Base-by-base conservation (phyloP, 2,797 vertebrate species). In the Enteromius afrohamiltoni region DNA sequence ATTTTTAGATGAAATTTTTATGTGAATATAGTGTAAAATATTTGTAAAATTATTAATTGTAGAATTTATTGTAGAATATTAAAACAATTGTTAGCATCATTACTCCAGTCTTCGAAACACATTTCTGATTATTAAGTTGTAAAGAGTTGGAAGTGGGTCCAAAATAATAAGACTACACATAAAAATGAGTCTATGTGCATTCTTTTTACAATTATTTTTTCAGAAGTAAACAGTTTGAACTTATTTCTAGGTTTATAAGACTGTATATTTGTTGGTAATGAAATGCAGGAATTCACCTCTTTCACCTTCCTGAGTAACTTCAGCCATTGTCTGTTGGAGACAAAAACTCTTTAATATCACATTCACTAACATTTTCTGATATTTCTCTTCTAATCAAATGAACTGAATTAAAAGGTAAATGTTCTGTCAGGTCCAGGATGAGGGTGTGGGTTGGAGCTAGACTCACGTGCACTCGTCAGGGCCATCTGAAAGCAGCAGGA, bases 281-380 rank as follows among this genome's bases (percentile, higher is more conserved):
- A 40, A 17, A 68, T n/a, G 53, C 29, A 13, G 79, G 16, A 58
- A 79, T 95, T 95, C 85, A 96, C 96, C 94, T 96, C 95, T 91
- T 93, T 95, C 67, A 96, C 94, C 90, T 96, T 96, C 69, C 93
- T 93, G 84, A 96, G 92, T 74, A 95, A 49, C 31, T 92, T 94
- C 83, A 96, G 88, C 96, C 96, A 96, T 55, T 95, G 89, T 85
- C 96, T 96, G 91, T 85, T 79, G 87, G 83, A 60, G 79, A 75
- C 78, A 90, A 89, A n/a, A 17, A 49, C 16, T 45, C 19, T 86
- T 47, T 70, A 84, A 49, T 23, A 16, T 23, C 23, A 62, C 47
- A 53, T 16, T 42, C 31, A 68, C 62, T 53, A 29, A 62, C 9
- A 47, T 51, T 40, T 40, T 11, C 29, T 40, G 16, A 55, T 2